Percentiles rank a stretch among this genome's conserved stretches.
These are phyloP conservation scores for Clavelina lepadiformis DNA, from an alignment of 23 tunicate species.

Conservation along the genomic window DNA sequence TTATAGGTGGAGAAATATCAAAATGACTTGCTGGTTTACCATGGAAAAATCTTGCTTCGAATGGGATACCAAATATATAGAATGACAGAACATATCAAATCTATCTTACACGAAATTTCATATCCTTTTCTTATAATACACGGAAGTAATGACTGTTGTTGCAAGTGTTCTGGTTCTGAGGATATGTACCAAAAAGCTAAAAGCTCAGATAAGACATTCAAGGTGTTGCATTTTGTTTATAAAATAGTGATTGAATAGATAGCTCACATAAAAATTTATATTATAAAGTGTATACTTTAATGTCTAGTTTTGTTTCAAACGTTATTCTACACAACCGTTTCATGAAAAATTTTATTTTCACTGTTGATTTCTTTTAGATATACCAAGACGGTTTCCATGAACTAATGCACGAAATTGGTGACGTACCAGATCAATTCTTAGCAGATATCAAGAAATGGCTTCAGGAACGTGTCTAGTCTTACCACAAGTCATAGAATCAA, in stretches of 20 bases:
- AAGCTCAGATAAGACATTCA: slow-evolving; percentile 53
- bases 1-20: slow-evolving; percentile 47
- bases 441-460: slow-evolving; percentile 24
- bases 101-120: slow-evolving; percentile 14
- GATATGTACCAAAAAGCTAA: slow-evolving; percentile 34
- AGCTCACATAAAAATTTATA: too few species aligned
- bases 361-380: slow-evolving; percentile 13
- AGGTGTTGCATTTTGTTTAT: too few species aligned
- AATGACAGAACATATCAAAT: slow-evolving; percentile 1
- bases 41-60: slow-evolving; percentile 19
- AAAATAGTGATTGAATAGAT: too few species aligned
- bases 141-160: slow-evolving; percentile 52
- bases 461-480: too few species aligned
- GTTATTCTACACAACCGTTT: too few species aligned
- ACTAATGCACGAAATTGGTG: slow-evolving; percentile 51
- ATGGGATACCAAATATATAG: slow-evolving; percentile 32
- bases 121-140: slow-evolving; percentile 62
- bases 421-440: slow-evolving; percentile 21
- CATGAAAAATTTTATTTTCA: too few species aligned
- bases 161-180: slow-evolving; percentile 45
- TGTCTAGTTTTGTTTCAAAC: too few species aligned
- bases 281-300: too few species aligned
- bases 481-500: too few species aligned
- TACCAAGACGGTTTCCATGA: slow-evolving; percentile 48
- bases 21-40: slow-evolving; percentile 51